Base-by-base conservation (phyloP, 2,888 invertebrate genomes). In the Phrixothrix hirtus region DNA sequence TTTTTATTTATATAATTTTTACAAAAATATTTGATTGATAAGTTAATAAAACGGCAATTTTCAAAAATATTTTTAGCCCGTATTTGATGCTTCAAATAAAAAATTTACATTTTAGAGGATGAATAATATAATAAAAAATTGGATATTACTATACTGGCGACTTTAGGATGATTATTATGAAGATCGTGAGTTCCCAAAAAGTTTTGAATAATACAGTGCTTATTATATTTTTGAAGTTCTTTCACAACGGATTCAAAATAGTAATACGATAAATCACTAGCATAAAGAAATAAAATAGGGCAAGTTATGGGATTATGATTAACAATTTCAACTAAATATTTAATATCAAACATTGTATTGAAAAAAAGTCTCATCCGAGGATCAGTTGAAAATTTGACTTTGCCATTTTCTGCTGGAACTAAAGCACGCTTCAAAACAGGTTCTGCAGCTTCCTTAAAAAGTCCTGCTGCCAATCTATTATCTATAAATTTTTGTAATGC, bases 141-240 rank as follows among this genome's bases (percentile, higher is more conserved):
- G 10, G 37, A 57, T 26, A 72, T 54, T 34, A 64, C 34, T 1
- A 66, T 64, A 1, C 76, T 76, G 1, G 85, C 72, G 5, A 68
- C 65, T 52, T 82, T 80, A 0, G 86, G 84, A 59, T 79, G 65
- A 2, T 79, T 80, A 31, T 81, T 78, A 66, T 86, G 86, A 0
- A 84, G 79, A 60, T 86, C 84, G 56, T 86, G 86, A 25, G 76
- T 74, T 0, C 85, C 86, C 0, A 76, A 70, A 0, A 84, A 78
- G 60, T 21, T 21, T 21, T 67, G 42, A 55, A 72, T 47, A 1
- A 30, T 57, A 43, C 70, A 63, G 47, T 67, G 63, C 43, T 64
- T 65, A 43, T 59, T 51, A 1, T 1, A 10, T 10, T 35, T 65
- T 41, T 61, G 62, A 11, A 62, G 63, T 48, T 60, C 50, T 13